Evolutionary conservation across 2,113 vertebrate species (phyloP).

Genomic region (Syngnathoides biaculeatus): DNA sequence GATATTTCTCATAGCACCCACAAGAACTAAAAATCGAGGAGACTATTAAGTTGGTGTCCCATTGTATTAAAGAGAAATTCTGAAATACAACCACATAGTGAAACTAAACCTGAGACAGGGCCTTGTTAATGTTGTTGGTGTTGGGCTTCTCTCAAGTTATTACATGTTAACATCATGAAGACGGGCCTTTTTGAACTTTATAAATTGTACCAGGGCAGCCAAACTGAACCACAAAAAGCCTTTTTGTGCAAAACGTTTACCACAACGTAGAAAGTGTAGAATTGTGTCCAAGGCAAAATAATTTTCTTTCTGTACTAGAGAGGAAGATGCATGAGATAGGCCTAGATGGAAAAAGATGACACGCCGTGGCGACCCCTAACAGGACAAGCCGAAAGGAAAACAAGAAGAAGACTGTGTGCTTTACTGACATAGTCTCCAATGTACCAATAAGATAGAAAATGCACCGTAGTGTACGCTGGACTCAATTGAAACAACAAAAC

Average conservation of each 20-base stretch:
- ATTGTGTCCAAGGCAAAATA: background rate
- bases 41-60: background rate
- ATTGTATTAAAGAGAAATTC: background rate
- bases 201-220: background rate
- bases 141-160: background rate
- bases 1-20: background rate
- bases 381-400: too few species aligned
- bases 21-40: background rate
- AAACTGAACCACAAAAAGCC: too few species aligned
- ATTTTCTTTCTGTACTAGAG: background rate
- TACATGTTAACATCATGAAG: background rate
- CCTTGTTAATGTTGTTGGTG: background rate
- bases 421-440: background rate
- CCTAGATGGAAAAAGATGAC: too few species aligned
- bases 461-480: background rate
- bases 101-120: background rate
- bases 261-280: too few species aligned
- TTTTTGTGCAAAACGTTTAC: too few species aligned
- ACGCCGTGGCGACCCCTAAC: too few species aligned
- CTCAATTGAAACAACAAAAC: background rate
- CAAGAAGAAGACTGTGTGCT: too few species aligned
- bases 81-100: background rate
- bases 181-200: background rate
- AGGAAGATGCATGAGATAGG: too few species aligned
- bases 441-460: background rate